phyloP scores from a whole-genome alignment of 1,140 invertebrate species.

The Drosophila pectinifera region DNA sequence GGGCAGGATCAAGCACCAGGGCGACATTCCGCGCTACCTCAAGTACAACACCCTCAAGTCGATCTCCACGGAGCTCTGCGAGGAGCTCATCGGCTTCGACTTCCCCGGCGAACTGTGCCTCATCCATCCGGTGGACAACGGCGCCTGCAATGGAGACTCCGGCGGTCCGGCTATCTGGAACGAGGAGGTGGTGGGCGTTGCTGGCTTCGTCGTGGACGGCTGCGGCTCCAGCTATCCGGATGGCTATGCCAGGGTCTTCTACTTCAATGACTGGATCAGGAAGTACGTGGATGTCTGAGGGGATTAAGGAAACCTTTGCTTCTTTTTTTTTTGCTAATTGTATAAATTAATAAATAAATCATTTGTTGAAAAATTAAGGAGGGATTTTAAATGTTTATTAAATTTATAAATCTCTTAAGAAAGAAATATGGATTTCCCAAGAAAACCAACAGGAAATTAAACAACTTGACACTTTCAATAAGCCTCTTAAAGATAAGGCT shows the following conservation, averaged over 20 bases:
- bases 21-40: conserved; percentile 63
- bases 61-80: conserved; percentile 36
- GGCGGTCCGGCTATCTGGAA: conserved; percentile 73
- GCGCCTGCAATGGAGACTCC: conserved; percentile 72
- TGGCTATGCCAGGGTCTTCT: conserved; percentile 86
- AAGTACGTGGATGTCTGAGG: conserved; percentile 28
- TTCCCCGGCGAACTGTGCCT: conserved; percentile 59
- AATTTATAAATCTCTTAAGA: too few species aligned
- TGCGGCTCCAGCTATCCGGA: conserved; percentile 85
- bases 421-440: neutral
- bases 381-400: neutral
- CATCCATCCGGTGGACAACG: conserved; percentile 52
- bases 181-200: conserved; percentile 68
- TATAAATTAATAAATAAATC: neutral
- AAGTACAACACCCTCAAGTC: conserved; percentile 66
- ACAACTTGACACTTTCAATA: too few species aligned
- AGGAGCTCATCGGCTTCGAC: conserved; percentile 19
- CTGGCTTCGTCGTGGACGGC: conserved; percentile 59
- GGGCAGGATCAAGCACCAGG: conserved; percentile 81
- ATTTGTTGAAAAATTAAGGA: too few species aligned
- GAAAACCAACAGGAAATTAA: neutral
- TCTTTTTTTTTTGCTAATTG: neutral
- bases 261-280: conserved; percentile 85
- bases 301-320: neutral
- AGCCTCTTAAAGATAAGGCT: conserved; percentile 1